These are phyloP conservation scores for Megalonaias nervosa DNA, from an alignment of 1,140 invertebrate genomes.

Conservation along the genomic window DNA sequence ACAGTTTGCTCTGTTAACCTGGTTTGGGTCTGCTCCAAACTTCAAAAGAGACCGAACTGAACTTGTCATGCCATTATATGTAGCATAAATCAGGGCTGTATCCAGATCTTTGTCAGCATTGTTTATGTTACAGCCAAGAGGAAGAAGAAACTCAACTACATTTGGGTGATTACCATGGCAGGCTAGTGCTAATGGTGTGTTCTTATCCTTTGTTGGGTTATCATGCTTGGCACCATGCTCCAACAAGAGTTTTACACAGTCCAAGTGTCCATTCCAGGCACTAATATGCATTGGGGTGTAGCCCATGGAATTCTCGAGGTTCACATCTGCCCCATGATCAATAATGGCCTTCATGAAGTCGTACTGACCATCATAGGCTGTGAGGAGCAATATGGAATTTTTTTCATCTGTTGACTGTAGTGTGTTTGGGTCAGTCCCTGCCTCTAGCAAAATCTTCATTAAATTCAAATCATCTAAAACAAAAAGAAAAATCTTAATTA, in stretches of 20 bases:
- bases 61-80: constrained; percentile 55
- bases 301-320: constrained; percentile 35
- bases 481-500: constrained; percentile 6
- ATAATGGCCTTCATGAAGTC: constrained; percentile 44
- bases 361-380: constrained; percentile 39
- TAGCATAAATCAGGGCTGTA: constrained; percentile 60
- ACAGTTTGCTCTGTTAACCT: constrained; percentile 40
- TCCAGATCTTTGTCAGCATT: constrained; percentile 61
- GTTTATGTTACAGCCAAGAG: constrained; percentile 58
- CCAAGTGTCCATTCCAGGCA: constrained; percentile 54
- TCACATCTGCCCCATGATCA: constrained; percentile 41
- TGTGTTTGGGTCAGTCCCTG: constrained; percentile 53
- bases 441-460: constrained; percentile 45
- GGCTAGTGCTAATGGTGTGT: constrained; percentile 59
- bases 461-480: constrained; percentile 44
- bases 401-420: constrained; percentile 25
- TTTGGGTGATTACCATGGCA: constrained; percentile 47
- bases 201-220: constrained; percentile 47
- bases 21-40: constrained; percentile 58
- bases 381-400: constrained; percentile 46
- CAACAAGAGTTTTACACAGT: constrained; percentile 43
- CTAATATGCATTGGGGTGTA: constrained; percentile 58
- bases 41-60: constrained; percentile 46
- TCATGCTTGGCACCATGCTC: constrained; percentile 46
- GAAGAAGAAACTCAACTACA: constrained; percentile 51